These are phyloP conservation scores for Hydropsyche betteni DNA, from an alignment of 2,888 invertebrate genomes.

Conservation along the genomic window DNA sequence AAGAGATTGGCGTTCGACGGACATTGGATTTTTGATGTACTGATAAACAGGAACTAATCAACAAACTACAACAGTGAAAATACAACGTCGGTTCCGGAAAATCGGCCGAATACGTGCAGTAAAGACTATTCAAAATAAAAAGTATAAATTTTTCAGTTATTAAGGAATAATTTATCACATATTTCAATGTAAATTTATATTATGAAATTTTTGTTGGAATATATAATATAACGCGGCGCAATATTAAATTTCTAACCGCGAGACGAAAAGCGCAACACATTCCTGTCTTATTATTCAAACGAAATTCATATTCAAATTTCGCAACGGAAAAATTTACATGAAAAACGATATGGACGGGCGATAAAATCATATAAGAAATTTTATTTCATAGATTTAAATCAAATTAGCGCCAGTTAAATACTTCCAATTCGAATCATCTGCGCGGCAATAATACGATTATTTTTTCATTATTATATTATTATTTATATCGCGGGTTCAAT, in stretches of 20 bases:
- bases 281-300: slow-evolving; percentile 25
- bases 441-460: no score
- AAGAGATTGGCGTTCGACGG: slow-evolving; percentile 28
- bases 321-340: slow-evolving; percentile 11
- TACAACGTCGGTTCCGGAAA: neutral
- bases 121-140: no score
- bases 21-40: slow-evolving; percentile 1
- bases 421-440: no score
- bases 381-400: no score
- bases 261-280: slow-evolving; percentile 24
- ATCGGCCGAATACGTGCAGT: no score
- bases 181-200: no score
- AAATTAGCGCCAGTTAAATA: no score
- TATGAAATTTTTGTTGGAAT: neutral
- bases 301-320: slow-evolving; percentile 31
- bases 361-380: no score
- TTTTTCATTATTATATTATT: neutral
- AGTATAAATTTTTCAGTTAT: no score
- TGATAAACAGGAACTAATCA: slow-evolving; percentile 20
- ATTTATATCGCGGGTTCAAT: neutral
- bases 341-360: neutral
- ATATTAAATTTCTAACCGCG: slow-evolving; percentile 24
- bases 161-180: no score
- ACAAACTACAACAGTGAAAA: neutral
- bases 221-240: neutral